Base-by-base conservation (phyloP, 2,113 vertebrate genomes). In the Eupsittula cactorum region DNA sequence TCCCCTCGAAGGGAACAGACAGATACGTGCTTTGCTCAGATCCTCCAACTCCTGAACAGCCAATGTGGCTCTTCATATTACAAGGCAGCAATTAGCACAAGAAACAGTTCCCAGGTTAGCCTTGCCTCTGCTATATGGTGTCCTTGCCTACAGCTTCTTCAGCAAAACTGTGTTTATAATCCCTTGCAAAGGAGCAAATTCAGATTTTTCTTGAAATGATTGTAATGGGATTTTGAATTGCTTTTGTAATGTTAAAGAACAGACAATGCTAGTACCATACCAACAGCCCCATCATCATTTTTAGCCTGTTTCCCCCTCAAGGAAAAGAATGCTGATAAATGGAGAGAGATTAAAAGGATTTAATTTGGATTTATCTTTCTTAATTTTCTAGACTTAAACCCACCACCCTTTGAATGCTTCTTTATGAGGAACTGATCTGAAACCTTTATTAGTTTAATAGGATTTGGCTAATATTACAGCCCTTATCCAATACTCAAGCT, bases 41-140 rank as follows among this genome's bases (percentile, higher is more conserved):
- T 47, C 37, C 42, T 74, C 20, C 27, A 17, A 4, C 37, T n/a
- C 35, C 63, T 19, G 9, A 68, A 25, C 39, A 57, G 17, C 8
- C 27, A 6, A 1, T 0, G 5, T 6, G 33, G 31, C 11, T 77
- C 3, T 0, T 67, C 27, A 6, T 0, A 0, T 28, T 52, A 12
- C 29, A 33, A 55, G n/a, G 65, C 42, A 93, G 76, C 46, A 47
- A 7, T n/a, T 42, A 62, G 64, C 12, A 6, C 20, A 16, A 18
- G n/a, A 44, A 87, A 6, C 3, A 53, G 39, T 19, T n/a, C 29
- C 35, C 44, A 19, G 39, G 29, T 50, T 28, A 68, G 67, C 29
- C 9, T 82, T 4, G 2, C 42, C 42, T 31, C 44, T 77, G 77
- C 42, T 25, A 2, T 20, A 6, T 1, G 16, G 18, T 50, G 29